These are phyloP conservation scores for Limnephilus rhombicus DNA, from an alignment of 2,888 invertebrate species.

Conservation along the genomic window DNA sequence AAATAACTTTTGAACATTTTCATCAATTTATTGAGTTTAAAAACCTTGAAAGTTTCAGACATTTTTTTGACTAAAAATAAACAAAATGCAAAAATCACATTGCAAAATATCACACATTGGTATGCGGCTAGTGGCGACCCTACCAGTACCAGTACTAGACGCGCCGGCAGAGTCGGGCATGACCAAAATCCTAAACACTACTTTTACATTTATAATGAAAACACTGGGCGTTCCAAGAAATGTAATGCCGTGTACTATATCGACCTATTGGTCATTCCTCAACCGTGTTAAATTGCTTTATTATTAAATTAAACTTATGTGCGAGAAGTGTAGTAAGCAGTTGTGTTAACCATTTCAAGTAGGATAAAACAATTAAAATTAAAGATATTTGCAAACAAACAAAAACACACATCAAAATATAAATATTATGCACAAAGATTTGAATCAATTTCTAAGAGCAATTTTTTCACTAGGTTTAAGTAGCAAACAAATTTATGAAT, in stretches of 20 bases:
- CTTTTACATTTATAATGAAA: slow-evolving; percentile 44
- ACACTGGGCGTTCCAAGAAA: slow-evolving; percentile 26
- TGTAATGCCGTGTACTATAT: neutral
- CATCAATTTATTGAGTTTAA: slow-evolving; percentile 42
- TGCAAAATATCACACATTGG: slow-evolving; percentile 51
- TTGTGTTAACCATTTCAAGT: neutral
- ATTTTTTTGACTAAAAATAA: slow-evolving; percentile 35
- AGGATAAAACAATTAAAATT: neutral
- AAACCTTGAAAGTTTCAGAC: slow-evolving; percentile 36
- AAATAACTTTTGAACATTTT: slow-evolving; percentile 29
- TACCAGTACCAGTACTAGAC: neutral
- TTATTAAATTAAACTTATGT: slow-evolving; percentile 26
- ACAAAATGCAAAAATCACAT: slow-evolving; percentile 57
- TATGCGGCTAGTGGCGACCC: slow-evolving; percentile 40
- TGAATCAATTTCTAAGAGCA: neutral
- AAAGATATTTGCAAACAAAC: neutral
- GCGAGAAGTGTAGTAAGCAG: neutral
- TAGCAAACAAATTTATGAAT: neutral
- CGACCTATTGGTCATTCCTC: neutral
- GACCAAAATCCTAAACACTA: slow-evolving; percentile 49
- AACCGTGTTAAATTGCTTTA: slow-evolving; percentile 33
- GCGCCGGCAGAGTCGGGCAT: slow-evolving; percentile 16
- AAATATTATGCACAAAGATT: neutral
- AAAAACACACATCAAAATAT: neutral
- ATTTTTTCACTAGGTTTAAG: neutral